Evolutionary conservation across 1,140 invertebrate species (phyloP), one percentile per base, ranked within the genome.

Genomic region (Cydia strobilella): DNA sequence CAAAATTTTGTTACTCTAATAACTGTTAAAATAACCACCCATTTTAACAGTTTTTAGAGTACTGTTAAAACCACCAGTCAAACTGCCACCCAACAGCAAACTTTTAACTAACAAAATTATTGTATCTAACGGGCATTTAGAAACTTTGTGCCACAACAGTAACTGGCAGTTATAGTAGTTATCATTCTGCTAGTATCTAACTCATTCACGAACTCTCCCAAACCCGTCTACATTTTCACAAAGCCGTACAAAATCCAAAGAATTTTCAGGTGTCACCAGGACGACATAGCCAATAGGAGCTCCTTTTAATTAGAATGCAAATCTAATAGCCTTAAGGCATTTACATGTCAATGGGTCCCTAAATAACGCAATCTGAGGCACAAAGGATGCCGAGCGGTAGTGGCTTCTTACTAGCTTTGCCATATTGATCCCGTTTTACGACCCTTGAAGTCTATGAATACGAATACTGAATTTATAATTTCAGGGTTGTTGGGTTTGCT

Each of bases 281-380:
- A 82, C 78, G 77, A 75, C 75, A 80, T 74, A 76, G 75, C 75
- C 75, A 77, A 77, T 79, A 80, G 78, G 76, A 79, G 83, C 83
- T 82, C 83, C 82, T 80, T 90, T 89, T 91, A 91, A 91, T 90
- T 88, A 90, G 88, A 86, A 90, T 91, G 88, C 88, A 89, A 91
- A 91, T 90, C 89, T 91, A 89, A 91, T 90, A 90, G 87, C 85
- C 81, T 77, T 75, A 74, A 87, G 87, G 83, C 83, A 90, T 91
- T 91, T 89, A 89, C 88, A 90, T 91, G 86, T 89, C 89, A 90
- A 89, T 89, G 84, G 87, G 74, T 82, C 76, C 81, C 84, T 84
- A 89, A 87, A 89, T 87, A 87, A 88, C 81, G 84, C 83, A 85
- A 87, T 85, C 84, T 80, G 73, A 74, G 78, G 82, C 78, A 91